Conservation (phyloP, 2,113 vertebrate species). For the Lophotis ruficrista region DNA sequence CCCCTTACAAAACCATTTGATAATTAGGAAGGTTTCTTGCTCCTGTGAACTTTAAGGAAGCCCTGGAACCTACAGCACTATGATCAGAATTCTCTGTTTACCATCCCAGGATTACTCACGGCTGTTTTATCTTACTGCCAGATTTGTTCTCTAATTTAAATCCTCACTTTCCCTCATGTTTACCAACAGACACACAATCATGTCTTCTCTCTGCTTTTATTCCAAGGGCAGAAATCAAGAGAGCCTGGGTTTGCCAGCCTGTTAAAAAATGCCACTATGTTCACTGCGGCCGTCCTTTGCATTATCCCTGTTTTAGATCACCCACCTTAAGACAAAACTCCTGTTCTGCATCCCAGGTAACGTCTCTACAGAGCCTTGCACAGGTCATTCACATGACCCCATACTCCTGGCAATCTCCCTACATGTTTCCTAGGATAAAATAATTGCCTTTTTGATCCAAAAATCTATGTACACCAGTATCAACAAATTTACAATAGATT, state of each 20-base stretch:
- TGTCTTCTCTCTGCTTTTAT: neutral
- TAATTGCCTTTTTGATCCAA: neutral
- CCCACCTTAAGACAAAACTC: neutral
- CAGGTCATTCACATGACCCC: neutral
- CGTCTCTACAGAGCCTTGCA: neutral
- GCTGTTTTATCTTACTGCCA: neutral
- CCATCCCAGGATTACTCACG: neutral
- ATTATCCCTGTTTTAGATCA: neutral
- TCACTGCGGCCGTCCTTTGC: neutral
- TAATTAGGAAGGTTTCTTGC: neutral
- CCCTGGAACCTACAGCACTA: neutral
- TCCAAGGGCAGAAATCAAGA: neutral
- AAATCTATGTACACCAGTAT: neutral
- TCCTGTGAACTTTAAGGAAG: neutral
- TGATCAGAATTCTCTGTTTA: neutral
- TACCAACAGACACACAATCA: neutral
- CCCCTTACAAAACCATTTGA: neutral
- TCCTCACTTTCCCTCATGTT: neutral
- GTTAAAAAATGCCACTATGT: rapidly evolving
- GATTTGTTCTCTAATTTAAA: neutral
- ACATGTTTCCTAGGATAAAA: neutral
- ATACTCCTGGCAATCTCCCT: neutral
- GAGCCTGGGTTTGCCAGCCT: neutral
- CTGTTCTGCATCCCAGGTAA: neutral
- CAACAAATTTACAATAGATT: neutral